These are phyloP conservation scores for Drosophila subsilvestris DNA, from an alignment of 2,888 invertebrate genomes.

Conservation along the genomic window DNA sequence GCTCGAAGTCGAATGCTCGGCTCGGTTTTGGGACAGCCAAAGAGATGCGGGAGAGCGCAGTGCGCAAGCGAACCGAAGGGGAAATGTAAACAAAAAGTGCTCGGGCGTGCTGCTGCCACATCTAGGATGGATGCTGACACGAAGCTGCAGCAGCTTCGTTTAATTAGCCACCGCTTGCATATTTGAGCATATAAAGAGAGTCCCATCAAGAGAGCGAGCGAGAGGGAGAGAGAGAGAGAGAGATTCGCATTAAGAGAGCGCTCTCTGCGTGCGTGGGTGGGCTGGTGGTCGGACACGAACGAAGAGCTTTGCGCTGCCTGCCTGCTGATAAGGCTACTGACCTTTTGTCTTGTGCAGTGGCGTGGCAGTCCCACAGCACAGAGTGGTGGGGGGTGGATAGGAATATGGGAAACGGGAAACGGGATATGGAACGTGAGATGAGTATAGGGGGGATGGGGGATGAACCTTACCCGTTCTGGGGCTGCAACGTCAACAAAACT, in stretches of 20 bases:
- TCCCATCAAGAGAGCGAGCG: background rate
- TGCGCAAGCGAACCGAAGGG: constrained; percentile 42
- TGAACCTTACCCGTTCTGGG: background rate
- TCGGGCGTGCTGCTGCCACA: constrained; percentile 22
- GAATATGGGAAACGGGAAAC: background rate
- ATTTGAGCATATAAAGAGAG: constrained; percentile 46
- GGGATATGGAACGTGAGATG: background rate
- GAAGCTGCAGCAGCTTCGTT: constrained; percentile 40
- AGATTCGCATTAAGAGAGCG: constrained; percentile 25
- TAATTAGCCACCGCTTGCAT: constrained; percentile 83
- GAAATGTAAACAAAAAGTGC: constrained; percentile 70
- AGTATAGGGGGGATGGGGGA: background rate
- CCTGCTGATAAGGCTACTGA: constrained; percentile 77
- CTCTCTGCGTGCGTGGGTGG: constrained; percentile 49
- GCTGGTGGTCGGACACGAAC: background rate
- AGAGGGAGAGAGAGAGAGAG: constrained; percentile 23
- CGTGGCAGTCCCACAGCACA: constrained; percentile 36
- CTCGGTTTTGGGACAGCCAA: constrained; percentile 42
- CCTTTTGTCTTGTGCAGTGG: constrained; percentile 70
- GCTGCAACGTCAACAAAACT: constrained; percentile 23
- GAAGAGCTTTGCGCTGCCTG: constrained; percentile 34
- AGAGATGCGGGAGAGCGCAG: constrained; percentile 26
- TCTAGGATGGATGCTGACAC: constrained; percentile 59
- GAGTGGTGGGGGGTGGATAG: constrained; percentile 21
- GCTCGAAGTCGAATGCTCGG: background rate